Evolutionary conservation across 2,888 invertebrate species (phyloP).

Genomic region (Clitarchus hookeri): DNA sequence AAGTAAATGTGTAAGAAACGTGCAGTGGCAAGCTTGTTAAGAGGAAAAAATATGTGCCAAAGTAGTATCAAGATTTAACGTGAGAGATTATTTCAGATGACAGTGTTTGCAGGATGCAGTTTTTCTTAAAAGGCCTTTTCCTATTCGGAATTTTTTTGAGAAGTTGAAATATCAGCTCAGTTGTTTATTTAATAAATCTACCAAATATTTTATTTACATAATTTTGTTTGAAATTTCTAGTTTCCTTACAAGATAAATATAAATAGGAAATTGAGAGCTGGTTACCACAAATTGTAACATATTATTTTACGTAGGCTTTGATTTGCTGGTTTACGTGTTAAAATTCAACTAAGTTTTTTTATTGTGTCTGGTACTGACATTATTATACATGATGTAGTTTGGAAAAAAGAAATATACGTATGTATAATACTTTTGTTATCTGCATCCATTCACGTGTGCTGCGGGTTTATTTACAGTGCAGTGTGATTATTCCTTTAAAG

Average conservation of each 20-base stretch:
- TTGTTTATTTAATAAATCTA: too few species aligned
- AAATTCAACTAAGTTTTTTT: too few species aligned
- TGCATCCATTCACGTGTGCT: too few species aligned
- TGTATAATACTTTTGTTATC: too few species aligned
- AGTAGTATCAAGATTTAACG: not conserved
- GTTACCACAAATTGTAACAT: not conserved
- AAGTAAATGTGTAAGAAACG: not conserved
- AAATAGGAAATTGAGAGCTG: not conserved
- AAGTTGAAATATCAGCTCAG: not conserved
- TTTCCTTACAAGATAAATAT: not conserved
- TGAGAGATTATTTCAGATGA: not conserved
- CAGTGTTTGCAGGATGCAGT: not conserved
- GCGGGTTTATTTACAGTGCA: too few species aligned
- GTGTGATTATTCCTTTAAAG: too few species aligned
- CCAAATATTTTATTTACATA: not conserved
- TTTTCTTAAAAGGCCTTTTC: not conserved
- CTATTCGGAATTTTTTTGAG: not conserved
- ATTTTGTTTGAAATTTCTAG: not conserved
- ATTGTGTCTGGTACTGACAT: too few species aligned
- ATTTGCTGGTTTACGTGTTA: too few species aligned
- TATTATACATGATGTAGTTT: too few species aligned
- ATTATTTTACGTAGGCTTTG: too few species aligned
- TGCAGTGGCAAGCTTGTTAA: not conserved
- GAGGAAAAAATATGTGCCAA: constrained; percentile 1
- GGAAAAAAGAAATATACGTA: too few species aligned